These are phyloP conservation scores for Apis florea DNA, from an alignment of 1,140 invertebrate genomes.

Conservation along the genomic window DNA sequence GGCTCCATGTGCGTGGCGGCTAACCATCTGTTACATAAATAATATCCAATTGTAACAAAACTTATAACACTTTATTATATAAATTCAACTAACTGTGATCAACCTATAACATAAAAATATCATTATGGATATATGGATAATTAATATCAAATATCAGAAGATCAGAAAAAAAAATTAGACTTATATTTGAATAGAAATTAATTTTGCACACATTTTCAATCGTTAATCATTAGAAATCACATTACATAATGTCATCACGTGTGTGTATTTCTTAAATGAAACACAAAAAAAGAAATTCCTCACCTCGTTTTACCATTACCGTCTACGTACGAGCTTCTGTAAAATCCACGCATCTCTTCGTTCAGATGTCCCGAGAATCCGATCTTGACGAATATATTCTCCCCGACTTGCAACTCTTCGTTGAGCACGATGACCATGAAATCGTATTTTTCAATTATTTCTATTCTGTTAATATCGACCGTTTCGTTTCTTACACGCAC, in stretches of 20 bases:
- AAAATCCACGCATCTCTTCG: slow-evolving; percentile 88
- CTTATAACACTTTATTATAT: no score
- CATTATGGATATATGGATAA: no score
- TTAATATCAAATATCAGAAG: no score
- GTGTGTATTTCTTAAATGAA: no score
- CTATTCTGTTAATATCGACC: not conserved
- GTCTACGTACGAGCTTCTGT: slow-evolving; percentile 87
- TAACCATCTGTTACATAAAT: slow-evolving; percentile 62
- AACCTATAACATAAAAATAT: no score
- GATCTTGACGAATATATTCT: slow-evolving; percentile 77
- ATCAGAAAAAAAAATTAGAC: no score
- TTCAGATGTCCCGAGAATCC: slow-evolving; percentile 81
- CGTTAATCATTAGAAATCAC: no score
- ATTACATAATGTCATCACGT: no score
- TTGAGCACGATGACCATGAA: slow-evolving; percentile 72
- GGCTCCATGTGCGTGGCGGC: slow-evolving; percentile 84
- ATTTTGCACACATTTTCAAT: no score
- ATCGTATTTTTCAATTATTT: slow-evolving; percentile 1
- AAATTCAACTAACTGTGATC: no score
- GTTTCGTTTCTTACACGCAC: slow-evolving; percentile 35
- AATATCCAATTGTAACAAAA: not conserved
- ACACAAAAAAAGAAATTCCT: no score
- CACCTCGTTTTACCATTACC: slow-evolving; percentile 74
- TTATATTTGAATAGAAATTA: no score
- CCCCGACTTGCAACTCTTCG: slow-evolving; percentile 63